These are phyloP conservation scores for Barnardius zonarius DNA, from an alignment of 2,113 vertebrate genomes.

Conservation along the genomic window DNA sequence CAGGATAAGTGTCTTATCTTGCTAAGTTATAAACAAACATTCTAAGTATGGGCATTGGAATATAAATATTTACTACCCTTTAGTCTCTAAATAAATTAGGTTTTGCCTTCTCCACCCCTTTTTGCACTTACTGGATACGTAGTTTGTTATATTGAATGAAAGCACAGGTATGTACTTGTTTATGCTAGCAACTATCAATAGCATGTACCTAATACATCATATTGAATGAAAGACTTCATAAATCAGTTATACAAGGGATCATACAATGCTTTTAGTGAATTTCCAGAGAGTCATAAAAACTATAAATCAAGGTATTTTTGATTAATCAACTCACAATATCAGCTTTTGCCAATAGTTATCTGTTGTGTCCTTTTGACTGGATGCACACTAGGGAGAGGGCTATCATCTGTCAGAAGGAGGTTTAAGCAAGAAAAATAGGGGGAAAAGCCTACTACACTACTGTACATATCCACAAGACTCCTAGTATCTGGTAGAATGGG, in stretches of 20 bases:
- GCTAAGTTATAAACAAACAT: neutral
- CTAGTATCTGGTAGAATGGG: neutral
- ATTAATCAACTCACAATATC: neutral
- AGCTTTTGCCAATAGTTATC: neutral
- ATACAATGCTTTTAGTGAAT: slow-evolving; percentile 57
- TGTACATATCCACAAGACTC: neutral
- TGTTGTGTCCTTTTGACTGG: neutral
- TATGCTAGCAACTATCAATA: neutral
- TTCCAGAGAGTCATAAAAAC: slow-evolving; percentile 34
- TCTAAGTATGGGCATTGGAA: neutral
- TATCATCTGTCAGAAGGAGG: neutral
- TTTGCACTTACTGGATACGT: slow-evolving; percentile 11
- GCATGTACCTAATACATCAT: slow-evolving; percentile 37
- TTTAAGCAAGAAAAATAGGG: neutral
- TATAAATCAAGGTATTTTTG: neutral
- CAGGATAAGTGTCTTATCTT: neutral
- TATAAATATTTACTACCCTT: slow-evolving; percentile 5
- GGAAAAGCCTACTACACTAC: neutral
- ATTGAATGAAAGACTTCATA: slow-evolving; percentile 62
- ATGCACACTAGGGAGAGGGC: neutral
- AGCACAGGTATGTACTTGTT: neutral
- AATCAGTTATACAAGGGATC: slow-evolving; percentile 59
- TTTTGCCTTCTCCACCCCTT: slow-evolving; percentile 18
- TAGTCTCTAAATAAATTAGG: slow-evolving; percentile 10
- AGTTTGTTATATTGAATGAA: slow-evolving; percentile 8